phyloP scores from a whole-genome alignment of 2,113 vertebrate species.

The Tupaia tana region DNA sequence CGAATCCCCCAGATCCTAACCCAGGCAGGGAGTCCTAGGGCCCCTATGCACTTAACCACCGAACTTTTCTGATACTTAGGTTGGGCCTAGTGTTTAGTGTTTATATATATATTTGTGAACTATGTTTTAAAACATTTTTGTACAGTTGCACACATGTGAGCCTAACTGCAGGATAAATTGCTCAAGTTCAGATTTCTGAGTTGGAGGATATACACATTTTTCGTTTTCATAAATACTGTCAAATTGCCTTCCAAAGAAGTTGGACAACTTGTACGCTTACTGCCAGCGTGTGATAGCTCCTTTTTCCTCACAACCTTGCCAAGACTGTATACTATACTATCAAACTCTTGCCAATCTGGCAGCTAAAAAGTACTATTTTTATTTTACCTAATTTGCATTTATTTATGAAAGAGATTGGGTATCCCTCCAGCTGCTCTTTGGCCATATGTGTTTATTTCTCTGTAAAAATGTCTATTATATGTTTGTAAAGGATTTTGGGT shows the following conservation, averaged over 20 bases:
- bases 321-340: slow-evolving; percentile 52
- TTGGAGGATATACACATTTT: neutral
- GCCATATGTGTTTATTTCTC: slow-evolving; percentile 64
- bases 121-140: neutral
- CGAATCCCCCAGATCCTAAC: neutral
- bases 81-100: neutral
- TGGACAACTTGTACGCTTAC: slow-evolving; percentile 19
- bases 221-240: slow-evolving; percentile 40
- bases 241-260: slow-evolving; percentile 43
- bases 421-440: slow-evolving; percentile 51
- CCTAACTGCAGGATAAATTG: slow-evolving; percentile 36
- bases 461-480: slow-evolving; percentile 25
- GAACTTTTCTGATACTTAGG: neutral
- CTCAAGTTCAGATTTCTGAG: slow-evolving; percentile 46
- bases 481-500: slow-evolving; percentile 24
- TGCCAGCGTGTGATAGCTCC: slow-evolving; percentile 34
- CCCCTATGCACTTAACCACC: neutral
- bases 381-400: slow-evolving; percentile 61
- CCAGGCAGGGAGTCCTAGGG: neutral
- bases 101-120: neutral
- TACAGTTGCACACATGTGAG: neutral
- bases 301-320: slow-evolving; percentile 39
- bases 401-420: slow-evolving; percentile 47
- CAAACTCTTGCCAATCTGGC: slow-evolving; percentile 59
- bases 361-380: slow-evolving; percentile 57